Percentiles rank a stretch among this genome's conserved stretches.
Evolutionary conservation across 30 jellyfish, hydroid and myxozoan genomes (phyloP).

Genomic region (Aurelia aurita): DNA sequence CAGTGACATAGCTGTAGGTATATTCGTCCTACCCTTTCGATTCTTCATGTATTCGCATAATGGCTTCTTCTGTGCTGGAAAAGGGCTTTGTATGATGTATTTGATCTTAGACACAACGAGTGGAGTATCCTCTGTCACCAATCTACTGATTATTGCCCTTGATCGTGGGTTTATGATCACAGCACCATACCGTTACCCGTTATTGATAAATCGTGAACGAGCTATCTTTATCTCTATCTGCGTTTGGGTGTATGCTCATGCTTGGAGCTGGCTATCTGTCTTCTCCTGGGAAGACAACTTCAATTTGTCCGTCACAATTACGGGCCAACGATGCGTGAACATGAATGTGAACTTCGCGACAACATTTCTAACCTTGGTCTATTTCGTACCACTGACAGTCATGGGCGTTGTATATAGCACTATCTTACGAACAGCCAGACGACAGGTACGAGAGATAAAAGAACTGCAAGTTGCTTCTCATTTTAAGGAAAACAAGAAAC

Average conservation of each 20-base stretch:
- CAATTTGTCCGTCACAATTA: background rate
- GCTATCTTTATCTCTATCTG: slow-evolving; percentile 51
- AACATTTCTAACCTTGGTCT: slow-evolving; percentile 52
- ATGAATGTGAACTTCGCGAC: slow-evolving; percentile 45
- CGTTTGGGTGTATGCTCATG: slow-evolving; percentile 85
- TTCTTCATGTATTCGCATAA: slow-evolving; percentile 53
- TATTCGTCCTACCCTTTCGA: slow-evolving; percentile 78
- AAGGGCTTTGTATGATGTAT: slow-evolving; percentile 61
- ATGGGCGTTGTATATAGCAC: slow-evolving; percentile 77
- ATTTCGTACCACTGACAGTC: slow-evolving; percentile 69
- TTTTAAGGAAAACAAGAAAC: slow-evolving; percentile 18
- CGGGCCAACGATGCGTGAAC: slow-evolving; percentile 56
- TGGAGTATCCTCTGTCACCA: slow-evolving; percentile 83
- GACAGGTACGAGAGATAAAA: slow-evolving; percentile 81
- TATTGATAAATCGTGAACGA: slow-evolving; percentile 57
- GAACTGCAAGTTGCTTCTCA: slow-evolving; percentile 12
- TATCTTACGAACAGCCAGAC: slow-evolving; percentile 71
- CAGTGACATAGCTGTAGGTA: slow-evolving; percentile 83
- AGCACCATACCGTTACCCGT: slow-evolving; percentile 84
- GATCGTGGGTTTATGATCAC: slow-evolving; percentile 84
- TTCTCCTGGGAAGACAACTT: slow-evolving; percentile 51
- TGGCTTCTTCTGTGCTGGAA: slow-evolving; percentile 74
- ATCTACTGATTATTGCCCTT: slow-evolving; percentile 84
- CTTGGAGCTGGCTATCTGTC: slow-evolving; percentile 84
- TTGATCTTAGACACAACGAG: slow-evolving; percentile 78